Percentiles rank a stretch among this genome's conserved stretches.
These are phyloP conservation scores for Neotoma lepida DNA, from an alignment of 2,113 vertebrate genomes.

Conservation along the genomic window DNA sequence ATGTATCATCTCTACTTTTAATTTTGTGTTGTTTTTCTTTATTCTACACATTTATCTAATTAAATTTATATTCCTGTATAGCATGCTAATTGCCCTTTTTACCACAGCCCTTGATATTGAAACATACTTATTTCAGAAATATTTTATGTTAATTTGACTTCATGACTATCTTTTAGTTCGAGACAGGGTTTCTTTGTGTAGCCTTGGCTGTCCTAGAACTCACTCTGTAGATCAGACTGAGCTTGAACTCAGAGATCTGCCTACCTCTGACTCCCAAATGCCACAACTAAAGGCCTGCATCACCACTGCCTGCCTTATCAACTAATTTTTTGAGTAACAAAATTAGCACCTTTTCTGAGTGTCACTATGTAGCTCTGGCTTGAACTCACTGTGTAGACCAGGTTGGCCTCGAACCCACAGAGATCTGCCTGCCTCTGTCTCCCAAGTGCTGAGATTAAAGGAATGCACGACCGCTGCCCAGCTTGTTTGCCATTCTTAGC, in stretches of 20 bases:
- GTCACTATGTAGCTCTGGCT: background rate
- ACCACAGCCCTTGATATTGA: background rate
- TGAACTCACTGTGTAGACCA: background rate
- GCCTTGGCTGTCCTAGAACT: background rate
- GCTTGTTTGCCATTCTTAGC: background rate
- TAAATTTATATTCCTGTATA: background rate
- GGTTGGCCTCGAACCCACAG: background rate
- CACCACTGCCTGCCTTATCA: background rate
- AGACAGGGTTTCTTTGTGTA: background rate
- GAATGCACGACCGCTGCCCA: rapidly evolving
- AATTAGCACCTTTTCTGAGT: background rate
- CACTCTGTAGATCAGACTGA: background rate
- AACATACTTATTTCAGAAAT: background rate
- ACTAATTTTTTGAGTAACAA: background rate
- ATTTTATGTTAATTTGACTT: background rate
- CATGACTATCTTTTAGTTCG: background rate
- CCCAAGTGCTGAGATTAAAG: background rate
- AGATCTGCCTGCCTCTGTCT: background rate
- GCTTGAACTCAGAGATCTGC: background rate
- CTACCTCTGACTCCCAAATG: background rate
- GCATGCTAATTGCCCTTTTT: background rate
- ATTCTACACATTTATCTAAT: slow-evolving; percentile 27
- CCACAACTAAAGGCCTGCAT: background rate
- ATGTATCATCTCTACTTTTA: background rate
- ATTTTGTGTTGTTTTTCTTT: background rate